A percentile compares a stretch with the other conserved stretches of the same genome.
phyloP scores from a whole-genome alignment of 2,113 vertebrate genomes.

The Psittacula cyanocephala region DNA sequence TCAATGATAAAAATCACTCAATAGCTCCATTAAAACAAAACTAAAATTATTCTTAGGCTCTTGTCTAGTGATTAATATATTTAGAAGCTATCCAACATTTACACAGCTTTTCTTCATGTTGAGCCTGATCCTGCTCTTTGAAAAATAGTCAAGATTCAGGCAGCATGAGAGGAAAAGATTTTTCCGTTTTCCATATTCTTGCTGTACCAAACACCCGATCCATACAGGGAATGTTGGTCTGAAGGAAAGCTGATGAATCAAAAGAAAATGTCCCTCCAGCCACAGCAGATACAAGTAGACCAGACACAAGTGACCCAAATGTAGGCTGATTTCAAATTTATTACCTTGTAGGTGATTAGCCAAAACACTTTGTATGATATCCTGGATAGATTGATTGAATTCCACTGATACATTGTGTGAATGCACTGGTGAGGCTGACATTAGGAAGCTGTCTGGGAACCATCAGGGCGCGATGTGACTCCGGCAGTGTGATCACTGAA shows the following conservation, averaged over 20 bases:
- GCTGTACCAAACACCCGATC: background rate
- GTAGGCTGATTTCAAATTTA: background rate
- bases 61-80: slow-evolving; percentile 43
- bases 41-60: slow-evolving; percentile 57
- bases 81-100: slow-evolving; percentile 36
- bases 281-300: background rate
- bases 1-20: slow-evolving; percentile 33
- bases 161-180: background rate
- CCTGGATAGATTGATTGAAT: background rate
- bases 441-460: background rate
- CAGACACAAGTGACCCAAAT: background rate
- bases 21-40: slow-evolving; percentile 51
- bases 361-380: background rate
- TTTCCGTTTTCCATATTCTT: background rate
- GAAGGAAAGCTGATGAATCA: background rate
- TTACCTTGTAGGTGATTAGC: background rate
- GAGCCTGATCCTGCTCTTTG: background rate
- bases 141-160: background rate
- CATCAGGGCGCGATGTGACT: background rate
- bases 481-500: rapidly evolving
- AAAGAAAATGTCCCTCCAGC: background rate
- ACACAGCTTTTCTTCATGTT: background rate
- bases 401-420: rapidly evolving
- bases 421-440: background rate
- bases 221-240: background rate